phyloP scores from a whole-genome alignment of 2,113 vertebrate genomes.

The Nematolebias whitei region DNA sequence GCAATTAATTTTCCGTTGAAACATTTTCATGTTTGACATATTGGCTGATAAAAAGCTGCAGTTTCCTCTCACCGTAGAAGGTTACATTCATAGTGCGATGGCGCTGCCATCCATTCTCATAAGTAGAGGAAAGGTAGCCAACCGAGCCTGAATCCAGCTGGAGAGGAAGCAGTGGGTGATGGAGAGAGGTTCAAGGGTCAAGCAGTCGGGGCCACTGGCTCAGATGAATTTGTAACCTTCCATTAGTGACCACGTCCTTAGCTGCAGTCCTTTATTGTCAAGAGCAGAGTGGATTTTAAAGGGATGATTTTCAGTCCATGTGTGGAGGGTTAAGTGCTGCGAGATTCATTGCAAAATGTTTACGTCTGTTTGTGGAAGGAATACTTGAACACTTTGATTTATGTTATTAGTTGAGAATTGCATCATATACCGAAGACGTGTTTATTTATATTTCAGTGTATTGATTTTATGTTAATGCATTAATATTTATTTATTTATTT shows the following conservation, averaged over 20 bases:
- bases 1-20: not conserved
- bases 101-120: conserved; percentile 28
- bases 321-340: not conserved
- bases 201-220: conserved; percentile 27
- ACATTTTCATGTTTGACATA: not conserved
- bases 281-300: conserved; percentile 5
- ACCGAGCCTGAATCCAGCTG: conserved; percentile 13
- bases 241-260: conserved; percentile 50
- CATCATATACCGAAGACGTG: not conserved
- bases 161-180: conserved; percentile 36
- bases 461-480: not conserved
- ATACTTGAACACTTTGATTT: no score
- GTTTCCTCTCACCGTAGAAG: not conserved
- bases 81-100: not conserved
- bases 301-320: not conserved
- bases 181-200: conserved; percentile 35
- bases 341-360: conserved; percentile 2
- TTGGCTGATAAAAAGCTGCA: not conserved
- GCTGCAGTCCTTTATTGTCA: conserved; percentile 23
- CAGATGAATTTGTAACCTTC: conserved; percentile 24
- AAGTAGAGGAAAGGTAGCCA: conserved; percentile 1
- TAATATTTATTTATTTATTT: not conserved
- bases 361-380: not conserved
- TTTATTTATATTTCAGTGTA: not conserved
- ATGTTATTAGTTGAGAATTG: no score